Conservation (phyloP, 2,797 vertebrate genomes). For the Prionace glauca region DNA sequence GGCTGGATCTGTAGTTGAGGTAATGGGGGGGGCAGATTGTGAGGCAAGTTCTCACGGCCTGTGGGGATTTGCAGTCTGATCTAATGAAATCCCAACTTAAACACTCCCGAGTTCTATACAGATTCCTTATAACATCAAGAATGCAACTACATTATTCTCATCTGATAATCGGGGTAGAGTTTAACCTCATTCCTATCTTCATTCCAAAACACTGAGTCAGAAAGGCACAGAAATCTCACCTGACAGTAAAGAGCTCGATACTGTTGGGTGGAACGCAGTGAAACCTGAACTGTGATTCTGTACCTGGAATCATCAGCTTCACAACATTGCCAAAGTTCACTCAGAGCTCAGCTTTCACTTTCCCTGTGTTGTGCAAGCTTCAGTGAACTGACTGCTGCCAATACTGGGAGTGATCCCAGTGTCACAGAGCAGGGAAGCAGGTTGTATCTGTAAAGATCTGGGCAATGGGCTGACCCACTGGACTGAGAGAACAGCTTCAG, state of each 20-base stretch:
- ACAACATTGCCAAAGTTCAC: not conserved
- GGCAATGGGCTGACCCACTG: not conserved
- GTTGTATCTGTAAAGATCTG: not conserved
- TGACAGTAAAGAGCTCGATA: not conserved
- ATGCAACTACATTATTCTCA: not conserved
- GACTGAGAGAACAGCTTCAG: not conserved
- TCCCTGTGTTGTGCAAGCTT: not conserved
- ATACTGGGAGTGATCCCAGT: not conserved
- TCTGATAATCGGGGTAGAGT: not conserved
- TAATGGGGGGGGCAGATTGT: not conserved
- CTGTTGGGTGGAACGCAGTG: not conserved
- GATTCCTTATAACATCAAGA: not conserved
- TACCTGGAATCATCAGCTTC: not conserved
- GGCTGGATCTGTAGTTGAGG: not conserved
- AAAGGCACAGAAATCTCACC: not conserved
- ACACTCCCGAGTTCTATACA: not conserved
- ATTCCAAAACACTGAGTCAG: not conserved
- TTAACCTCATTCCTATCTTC: slow-evolving; percentile 11
- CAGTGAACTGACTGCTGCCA: not conserved
- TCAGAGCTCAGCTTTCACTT: not conserved
- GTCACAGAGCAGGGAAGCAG: not conserved
- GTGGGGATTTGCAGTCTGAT: not conserved
- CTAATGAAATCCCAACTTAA: not conserved
- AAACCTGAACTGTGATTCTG: not conserved
- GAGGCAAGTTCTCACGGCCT: not conserved